Evolutionary conservation across 2,888 invertebrate species (phyloP), one percentile per base, ranked within the genome.

Genomic region (Axea sp.): DNA sequence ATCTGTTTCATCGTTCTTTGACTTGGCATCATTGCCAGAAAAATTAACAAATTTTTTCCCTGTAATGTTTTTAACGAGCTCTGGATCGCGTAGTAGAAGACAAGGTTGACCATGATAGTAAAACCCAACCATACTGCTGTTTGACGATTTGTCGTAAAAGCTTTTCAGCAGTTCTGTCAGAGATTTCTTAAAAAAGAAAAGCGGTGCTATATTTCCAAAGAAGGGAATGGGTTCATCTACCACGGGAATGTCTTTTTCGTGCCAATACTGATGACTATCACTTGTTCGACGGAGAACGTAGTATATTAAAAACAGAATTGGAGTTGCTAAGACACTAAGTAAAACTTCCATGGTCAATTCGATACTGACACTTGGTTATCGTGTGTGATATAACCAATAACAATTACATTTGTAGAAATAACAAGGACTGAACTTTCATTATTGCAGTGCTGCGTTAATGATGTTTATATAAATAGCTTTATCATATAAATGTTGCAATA

Each of bases 41-140:
- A 86, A 86, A 15, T 57, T 83, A 0, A 72, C 1, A 9, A 84
- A 86, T 24, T 80, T 78, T 0, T 75, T 81, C 5, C 78, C 71
- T 31, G 84, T 0, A 0, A 85, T 77, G 1, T 22, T 60, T 24
- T 85, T 84, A 0, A 83, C 71, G 0, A 85, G 5, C 15, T 80
- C 78, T 0, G 83, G 83, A 1, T 86, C 86, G 0, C 80, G 73
- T 0, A 83, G 1, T 3, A 84, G 11, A 0, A 84, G 47, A 9
- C 37, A 45, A 0, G 82, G 83, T 1, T 24, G 35, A 2, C 33
- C 37, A 12, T 55, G 28, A 19, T 77, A 39, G 43, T 59, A 78
- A 19, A 67, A 76, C 5, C 79, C 77, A n/a, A 78, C 33, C 74
- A 78, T 75, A 12, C 80, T 80, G 1, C 2, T 1, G 1, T 26